Evolutionary conservation across 2,797 vertebrate species (phyloP), one percentile per base, ranked within the genome.

Genomic region (Coilia nasus): DNA sequence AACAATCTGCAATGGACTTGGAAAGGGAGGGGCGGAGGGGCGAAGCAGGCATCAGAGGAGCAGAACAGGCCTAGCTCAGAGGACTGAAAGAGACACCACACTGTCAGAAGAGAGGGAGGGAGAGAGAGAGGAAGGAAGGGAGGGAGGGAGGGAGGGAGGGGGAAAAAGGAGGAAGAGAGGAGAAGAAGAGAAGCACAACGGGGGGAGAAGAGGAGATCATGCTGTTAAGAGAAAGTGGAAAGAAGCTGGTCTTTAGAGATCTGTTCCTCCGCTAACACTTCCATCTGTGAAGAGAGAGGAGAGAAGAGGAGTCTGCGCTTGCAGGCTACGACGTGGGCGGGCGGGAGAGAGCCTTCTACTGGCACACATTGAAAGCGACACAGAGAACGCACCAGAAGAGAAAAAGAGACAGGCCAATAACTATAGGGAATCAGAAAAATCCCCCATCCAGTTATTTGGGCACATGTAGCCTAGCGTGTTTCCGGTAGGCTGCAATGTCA

Each of bases 61-160:
- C 92, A 94, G 90, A 89, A 88, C 93, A 93, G 94, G 93, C 95
- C 93, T 94, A 95, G 93, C 94, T 95, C 94, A 94, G 92, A 85
- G 84, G 88, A 90, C 84, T 83, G 83, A 85, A 86, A 88, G 88
- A 93, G 91, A 95, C 92, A 93, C 93, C 92, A 94, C 91, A 95
- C 93, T 95, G 94, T 95, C 92, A 88, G 47, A 59, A 56, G 35
- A 81, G 71, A 80, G 67, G 82, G 81, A 85, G 75, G 92, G 93
- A 93, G 91, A 90, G 92, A 94, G 46, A 59, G 85, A 94, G 91
- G 93, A 93, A 93, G 92, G 91, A 91, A 81, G n/a, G 78, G 59
- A 71, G 81, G 81, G 59, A 86, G 56, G 56, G n/a, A 50, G 44
- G 80, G 62, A 64, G 83, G 83, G 67, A 75, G 62, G 11, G 23